These are phyloP conservation scores for Petrosia ficiformis DNA, from an alignment of 37 sponge, comb jelly and placozoan species.

Conservation along the genomic window DNA sequence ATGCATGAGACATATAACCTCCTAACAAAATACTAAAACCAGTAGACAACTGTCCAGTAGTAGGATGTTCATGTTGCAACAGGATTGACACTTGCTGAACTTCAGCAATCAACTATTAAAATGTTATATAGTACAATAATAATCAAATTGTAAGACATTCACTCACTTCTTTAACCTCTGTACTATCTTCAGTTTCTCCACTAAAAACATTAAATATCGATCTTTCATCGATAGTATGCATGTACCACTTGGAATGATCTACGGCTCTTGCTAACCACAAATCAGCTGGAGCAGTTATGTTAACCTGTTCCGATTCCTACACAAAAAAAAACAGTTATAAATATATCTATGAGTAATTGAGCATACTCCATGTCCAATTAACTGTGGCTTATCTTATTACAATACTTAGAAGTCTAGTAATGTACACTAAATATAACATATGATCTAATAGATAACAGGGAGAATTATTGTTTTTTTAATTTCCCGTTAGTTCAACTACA, in stretches of 20 bases:
- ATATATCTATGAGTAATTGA: too few relatives aligned
- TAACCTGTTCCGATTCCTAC: background rate
- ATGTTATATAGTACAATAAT: background rate
- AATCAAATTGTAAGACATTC: background rate
- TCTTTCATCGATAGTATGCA: background rate
- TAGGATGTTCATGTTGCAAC: background rate
- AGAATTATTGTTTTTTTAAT: too few relatives aligned
- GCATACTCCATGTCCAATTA: too few relatives aligned
- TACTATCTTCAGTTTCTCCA: background rate
- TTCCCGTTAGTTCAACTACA: too few relatives aligned
- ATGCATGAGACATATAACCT: background rate
- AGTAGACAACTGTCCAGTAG: background rate
- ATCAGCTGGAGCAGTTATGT: background rate
- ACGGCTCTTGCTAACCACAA: background rate
- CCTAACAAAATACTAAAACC: background rate
- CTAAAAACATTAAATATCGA: background rate
- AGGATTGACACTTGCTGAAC: background rate
- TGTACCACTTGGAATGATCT: background rate
- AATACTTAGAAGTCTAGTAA: too few relatives aligned
- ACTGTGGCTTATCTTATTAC: too few relatives aligned
- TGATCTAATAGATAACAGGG: too few relatives aligned
- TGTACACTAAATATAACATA: too few relatives aligned
- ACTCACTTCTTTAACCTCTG: background rate
- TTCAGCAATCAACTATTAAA: background rate
- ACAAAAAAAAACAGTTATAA: too few relatives aligned